phyloP scores from a whole-genome alignment of 2,113 vertebrate genomes.

The Hippocampus barbouri region DNA sequence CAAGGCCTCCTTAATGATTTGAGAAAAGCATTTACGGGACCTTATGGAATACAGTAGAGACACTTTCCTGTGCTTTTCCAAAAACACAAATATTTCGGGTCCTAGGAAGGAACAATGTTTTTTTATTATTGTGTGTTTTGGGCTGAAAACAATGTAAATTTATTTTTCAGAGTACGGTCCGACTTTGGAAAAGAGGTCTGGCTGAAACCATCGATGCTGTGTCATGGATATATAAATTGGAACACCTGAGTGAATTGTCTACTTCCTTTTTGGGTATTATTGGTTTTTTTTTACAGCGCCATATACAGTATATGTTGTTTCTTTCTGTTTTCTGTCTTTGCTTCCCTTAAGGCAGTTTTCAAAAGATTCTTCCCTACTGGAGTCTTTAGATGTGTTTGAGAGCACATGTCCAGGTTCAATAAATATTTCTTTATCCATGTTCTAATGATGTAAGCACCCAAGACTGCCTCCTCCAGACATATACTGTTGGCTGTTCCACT shows the following conservation, averaged over 20 bases:
- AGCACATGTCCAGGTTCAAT: slow-evolving; percentile 52
- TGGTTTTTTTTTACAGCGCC: not conserved
- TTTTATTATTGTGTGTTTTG: not conserved
- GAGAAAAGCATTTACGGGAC: not conserved
- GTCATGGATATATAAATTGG: not conserved
- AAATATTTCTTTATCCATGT: slow-evolving; percentile 55
- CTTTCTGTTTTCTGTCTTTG: slow-evolving; percentile 10
- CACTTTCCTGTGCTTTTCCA: not conserved
- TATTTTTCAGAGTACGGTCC: not conserved
- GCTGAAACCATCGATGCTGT: not conserved
- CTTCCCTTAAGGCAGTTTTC: slow-evolving; percentile 25
- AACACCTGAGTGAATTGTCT: not conserved
- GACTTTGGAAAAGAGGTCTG: not conserved
- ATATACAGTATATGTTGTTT: not conserved
- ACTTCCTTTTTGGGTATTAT: not conserved
- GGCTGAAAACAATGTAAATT: not conserved
- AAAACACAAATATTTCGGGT: not conserved
- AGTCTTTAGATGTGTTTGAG: slow-evolving; percentile 44
- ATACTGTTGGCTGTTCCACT: slow-evolving; percentile 44
- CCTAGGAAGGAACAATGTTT: not conserved
- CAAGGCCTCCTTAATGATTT: not conserved
- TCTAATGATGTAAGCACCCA: slow-evolving; percentile 48
- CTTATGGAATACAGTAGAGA: not conserved
- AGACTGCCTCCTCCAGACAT: slow-evolving; percentile 40
- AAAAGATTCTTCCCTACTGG: slow-evolving; percentile 25